A percentile compares a stretch with the other conserved stretches of the same genome.
phyloP scores from a whole-genome alignment of 2,888 invertebrate genomes.

The Seira sanloemensis region DNA sequence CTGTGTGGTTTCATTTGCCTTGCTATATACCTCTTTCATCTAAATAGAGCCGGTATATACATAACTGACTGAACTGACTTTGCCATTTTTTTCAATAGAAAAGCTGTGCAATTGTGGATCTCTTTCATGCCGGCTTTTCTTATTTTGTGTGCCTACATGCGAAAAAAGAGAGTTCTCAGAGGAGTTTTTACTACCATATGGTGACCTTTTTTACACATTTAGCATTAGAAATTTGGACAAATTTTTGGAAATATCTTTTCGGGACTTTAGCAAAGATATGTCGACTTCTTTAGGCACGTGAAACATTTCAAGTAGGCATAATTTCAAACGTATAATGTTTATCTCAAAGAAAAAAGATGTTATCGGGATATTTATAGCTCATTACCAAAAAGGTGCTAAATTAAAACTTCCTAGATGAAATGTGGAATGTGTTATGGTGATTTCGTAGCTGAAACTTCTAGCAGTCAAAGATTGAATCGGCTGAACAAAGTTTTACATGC shows the following conservation, averaged over 20 bases:
- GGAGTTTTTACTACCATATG: conserved; percentile 54
- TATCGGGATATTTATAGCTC: not conserved
- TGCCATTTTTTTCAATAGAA: conserved; percentile 46
- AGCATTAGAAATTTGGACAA: conserved; percentile 34
- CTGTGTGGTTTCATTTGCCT: conserved; percentile 12
- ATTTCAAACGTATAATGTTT: too few relatives aligned
- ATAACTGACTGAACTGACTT: conserved; percentile 50
- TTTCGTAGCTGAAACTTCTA: not conserved
- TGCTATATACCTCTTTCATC: not conserved
- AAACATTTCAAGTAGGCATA: not conserved
- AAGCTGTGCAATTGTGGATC: conserved; percentile 38
- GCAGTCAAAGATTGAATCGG: not conserved
- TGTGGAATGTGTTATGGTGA: not conserved
- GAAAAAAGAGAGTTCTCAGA: conserved; percentile 8
- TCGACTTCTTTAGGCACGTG: not conserved
- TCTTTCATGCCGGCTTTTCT: conserved; percentile 53
- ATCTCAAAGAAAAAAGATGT: not conserved
- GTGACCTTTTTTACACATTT: conserved; percentile 52
- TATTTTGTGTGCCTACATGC: conserved; percentile 26
- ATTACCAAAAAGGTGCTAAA: conserved; percentile 9
- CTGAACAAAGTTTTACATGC: conserved; percentile 10
- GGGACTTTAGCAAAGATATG: not conserved
- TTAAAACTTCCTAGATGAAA: conserved; percentile 46
- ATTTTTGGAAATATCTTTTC: conserved; percentile 9
- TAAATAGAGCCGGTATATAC: conserved; percentile 61